Evolutionary conservation across 2,113 vertebrate species (phyloP).

Genomic region (Pseudois nayaur): DNA sequence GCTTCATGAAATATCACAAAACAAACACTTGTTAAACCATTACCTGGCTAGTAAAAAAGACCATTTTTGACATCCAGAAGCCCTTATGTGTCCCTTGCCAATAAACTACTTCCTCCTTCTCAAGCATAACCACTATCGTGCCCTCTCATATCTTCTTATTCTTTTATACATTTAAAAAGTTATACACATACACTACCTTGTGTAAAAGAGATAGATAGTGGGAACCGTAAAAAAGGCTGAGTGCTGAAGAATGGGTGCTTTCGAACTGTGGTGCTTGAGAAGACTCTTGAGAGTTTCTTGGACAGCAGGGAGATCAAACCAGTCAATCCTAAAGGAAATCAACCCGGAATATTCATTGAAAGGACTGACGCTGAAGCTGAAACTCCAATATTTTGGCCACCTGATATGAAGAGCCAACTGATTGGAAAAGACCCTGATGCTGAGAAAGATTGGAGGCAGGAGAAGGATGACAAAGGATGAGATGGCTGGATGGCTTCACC

Average conservation of each 20-base stretch:
- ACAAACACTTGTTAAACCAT: neutral
- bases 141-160: neutral
- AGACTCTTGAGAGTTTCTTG: neutral
- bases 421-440: neutral
- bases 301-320: neutral
- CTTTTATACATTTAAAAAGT: neutral
- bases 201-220: neutral
- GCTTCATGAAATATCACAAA: neutral
- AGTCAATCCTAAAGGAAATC: neutral
- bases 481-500: neutral
- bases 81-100: too few relatives aligned
- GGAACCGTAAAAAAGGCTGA: neutral
- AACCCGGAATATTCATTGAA: neutral
- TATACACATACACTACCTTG: neutral
- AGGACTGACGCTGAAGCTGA: neutral
- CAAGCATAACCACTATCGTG: neutral
- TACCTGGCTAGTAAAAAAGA: neutral
- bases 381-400: neutral
- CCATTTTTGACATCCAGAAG: neutral
- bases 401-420: neutral
- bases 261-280: neutral
- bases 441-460: neutral
- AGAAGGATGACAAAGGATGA: neutral
- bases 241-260: neutral
- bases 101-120: neutral